A percentile compares a stretch with the other conserved stretches of the same genome.
phyloP scores from a whole-genome alignment of 35 echinoderm and acorn worm species.

The Anneissia japonica region DNA sequence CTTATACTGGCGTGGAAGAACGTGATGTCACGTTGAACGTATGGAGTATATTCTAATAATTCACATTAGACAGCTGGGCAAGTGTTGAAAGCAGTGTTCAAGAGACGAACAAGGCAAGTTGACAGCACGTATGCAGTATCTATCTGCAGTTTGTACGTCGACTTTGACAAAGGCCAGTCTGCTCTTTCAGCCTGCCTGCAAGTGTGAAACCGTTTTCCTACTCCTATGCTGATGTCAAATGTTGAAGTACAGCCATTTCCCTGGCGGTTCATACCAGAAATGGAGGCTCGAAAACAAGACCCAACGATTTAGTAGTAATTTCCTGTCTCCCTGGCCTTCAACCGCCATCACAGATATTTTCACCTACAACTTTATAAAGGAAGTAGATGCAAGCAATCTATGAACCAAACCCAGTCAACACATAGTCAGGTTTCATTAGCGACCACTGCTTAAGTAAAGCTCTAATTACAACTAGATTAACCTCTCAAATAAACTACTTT shows the following conservation, averaged over 20 bases:
- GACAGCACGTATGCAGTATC: not conserved
- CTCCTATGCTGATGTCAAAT: not conserved
- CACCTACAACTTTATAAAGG: not conserved
- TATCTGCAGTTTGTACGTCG: not conserved
- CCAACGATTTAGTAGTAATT: constrained; percentile 1
- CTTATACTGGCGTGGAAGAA: not conserved
- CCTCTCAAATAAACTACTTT: too few relatives aligned
- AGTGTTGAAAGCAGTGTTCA: not conserved
- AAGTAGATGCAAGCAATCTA: not conserved
- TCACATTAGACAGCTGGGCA: not conserved
- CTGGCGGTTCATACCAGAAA: not conserved
- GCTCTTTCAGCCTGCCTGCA: not conserved
- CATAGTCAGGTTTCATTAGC: not conserved
- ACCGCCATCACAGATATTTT: not conserved
- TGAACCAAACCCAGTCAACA: not conserved
- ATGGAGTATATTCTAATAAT: not conserved
- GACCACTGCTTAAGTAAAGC: not conserved
- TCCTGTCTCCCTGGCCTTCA: not conserved
- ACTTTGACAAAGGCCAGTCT: not conserved
- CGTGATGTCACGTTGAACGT: not conserved
- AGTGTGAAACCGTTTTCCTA: constrained; percentile 1
- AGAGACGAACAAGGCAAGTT: not conserved
- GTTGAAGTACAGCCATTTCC: not conserved
- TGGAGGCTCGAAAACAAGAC: not conserved
- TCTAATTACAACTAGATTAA: too few relatives aligned